phyloP scores from a whole-genome alignment of 2,797 vertebrate species.

The Meda fulgida region DNA sequence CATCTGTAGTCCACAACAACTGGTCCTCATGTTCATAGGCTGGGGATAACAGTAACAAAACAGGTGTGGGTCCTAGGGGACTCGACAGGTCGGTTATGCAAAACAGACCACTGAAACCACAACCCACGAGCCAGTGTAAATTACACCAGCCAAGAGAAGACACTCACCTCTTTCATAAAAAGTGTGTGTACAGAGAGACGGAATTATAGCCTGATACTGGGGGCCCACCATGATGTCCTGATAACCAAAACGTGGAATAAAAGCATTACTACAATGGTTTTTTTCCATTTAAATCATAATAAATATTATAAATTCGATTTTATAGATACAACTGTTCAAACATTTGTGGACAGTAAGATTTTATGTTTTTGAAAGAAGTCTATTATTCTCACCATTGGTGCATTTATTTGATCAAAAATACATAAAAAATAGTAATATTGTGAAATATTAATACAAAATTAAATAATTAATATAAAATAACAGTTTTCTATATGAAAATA shows the following conservation, averaged over 20 bases:
- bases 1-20: slow-evolving; percentile 88
- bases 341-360: neutral
- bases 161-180: slow-evolving; percentile 84
- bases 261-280: neutral
- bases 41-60: slow-evolving; percentile 61
- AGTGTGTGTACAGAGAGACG: slow-evolving; percentile 76
- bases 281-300: neutral
- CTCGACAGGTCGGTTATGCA: slow-evolving; percentile 6
- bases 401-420: neutral
- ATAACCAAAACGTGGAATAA: slow-evolving; percentile 41
- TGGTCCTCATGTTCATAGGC: slow-evolving; percentile 89
- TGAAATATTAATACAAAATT: neutral
- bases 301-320: neutral
- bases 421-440: neutral
- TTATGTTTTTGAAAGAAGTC: neutral
- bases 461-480: neutral
- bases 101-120: slow-evolving; percentile 19
- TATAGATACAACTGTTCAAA: neutral
- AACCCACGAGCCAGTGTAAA: neutral
- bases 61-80: neutral
- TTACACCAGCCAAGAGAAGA: slow-evolving; percentile 29
- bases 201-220: slow-evolving; percentile 91
- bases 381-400: neutral
- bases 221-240: slow-evolving; percentile 96
- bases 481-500: neutral